Evolutionary conservation across 2,888 invertebrate species (phyloP).

Genomic region (Ctena decussata): DNA sequence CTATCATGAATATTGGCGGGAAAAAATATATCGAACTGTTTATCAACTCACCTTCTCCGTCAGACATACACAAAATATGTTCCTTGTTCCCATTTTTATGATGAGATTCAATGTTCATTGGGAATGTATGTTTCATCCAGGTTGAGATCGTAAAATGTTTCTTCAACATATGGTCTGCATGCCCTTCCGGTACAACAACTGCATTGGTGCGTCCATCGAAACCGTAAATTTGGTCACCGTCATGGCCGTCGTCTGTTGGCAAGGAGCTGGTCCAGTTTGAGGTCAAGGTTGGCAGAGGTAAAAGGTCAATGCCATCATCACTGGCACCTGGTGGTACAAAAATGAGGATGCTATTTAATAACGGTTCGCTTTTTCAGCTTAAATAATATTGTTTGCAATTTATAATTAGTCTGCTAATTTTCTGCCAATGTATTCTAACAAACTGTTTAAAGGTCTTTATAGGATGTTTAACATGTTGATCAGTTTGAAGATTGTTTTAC

Average conservation of each 20-base stretch:
- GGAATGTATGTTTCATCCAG: conserved; percentile 96
- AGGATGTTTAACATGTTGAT: too few relatives aligned
- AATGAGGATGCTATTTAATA: too few relatives aligned
- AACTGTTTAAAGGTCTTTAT: too few relatives aligned
- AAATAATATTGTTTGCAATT: too few relatives aligned
- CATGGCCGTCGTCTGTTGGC: conserved; percentile 93
- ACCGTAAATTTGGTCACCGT: conserved; percentile 96
- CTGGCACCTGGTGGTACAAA: conserved; percentile 90
- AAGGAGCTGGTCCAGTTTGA: conserved; percentile 94
- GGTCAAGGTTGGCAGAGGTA: conserved; percentile 93
- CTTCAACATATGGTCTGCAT: conserved; percentile 92
- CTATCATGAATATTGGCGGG: too few relatives aligned
- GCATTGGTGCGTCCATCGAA: conserved; percentile 97
- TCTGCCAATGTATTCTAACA: too few relatives aligned
- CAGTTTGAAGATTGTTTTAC: too few relatives aligned
- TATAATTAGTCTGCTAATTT: too few relatives aligned
- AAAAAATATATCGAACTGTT: too few relatives aligned
- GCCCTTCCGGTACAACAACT: conserved; percentile 88
- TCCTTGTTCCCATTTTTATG: conserved; percentile 91
- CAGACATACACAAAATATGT: conserved; percentile 98
- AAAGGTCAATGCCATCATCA: conserved; percentile 94
- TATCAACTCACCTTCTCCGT: conserved; percentile 98
- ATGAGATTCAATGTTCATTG: conserved; percentile 84
- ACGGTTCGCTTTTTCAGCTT: too few relatives aligned
- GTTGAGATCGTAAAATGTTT: conserved; percentile 96